These are phyloP conservation scores for Urosaurus nigricauda DNA, from an alignment of 2,797 vertebrate genomes.

Conservation along the genomic window DNA sequence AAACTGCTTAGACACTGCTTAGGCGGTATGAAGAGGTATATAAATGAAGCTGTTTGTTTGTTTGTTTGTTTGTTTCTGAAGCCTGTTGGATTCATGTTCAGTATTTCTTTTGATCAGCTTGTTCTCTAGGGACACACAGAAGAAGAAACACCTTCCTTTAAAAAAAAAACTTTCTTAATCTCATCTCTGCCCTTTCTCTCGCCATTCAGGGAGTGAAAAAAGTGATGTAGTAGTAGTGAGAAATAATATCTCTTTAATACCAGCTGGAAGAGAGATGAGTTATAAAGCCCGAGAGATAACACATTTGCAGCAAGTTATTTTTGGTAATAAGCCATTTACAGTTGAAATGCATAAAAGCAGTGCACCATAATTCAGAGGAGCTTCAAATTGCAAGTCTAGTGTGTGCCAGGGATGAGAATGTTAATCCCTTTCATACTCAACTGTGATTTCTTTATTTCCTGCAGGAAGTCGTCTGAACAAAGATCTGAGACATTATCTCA, in stretches of 20 bases:
- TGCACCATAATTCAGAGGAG: conserved; percentile 62
- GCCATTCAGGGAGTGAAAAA: conserved; percentile 56
- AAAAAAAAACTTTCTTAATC: conserved; percentile 16
- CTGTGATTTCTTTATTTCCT: conserved; percentile 52
- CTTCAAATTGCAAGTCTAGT: conserved; percentile 63
- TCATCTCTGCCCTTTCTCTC: conserved; percentile 53
- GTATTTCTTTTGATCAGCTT: conserved; percentile 37
- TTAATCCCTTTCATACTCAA: conserved; percentile 52
- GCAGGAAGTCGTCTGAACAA: conserved; percentile 95
- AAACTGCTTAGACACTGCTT: too few relatives aligned
- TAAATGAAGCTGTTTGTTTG: too few relatives aligned
- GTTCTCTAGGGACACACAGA: conserved; percentile 21
- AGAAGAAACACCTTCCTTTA: neutral
- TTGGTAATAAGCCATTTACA: conserved; percentile 74
- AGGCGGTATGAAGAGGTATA: too few relatives aligned
- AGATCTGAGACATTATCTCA: conserved; percentile 96
- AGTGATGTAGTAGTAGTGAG: conserved; percentile 45
- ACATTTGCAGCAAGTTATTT: conserved; percentile 71
- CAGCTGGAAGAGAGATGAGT: conserved; percentile 63
- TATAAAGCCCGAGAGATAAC: conserved; percentile 67
- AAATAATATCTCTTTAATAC: conserved; percentile 63
- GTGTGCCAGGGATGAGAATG: conserved; percentile 54
- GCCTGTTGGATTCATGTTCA: neutral
- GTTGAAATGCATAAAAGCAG: conserved; percentile 65
- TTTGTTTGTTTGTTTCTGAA: neutral